Evolutionary conservation across 2,113 vertebrate genomes (phyloP).

Genomic region (Odocoileus hemionus): DNA sequence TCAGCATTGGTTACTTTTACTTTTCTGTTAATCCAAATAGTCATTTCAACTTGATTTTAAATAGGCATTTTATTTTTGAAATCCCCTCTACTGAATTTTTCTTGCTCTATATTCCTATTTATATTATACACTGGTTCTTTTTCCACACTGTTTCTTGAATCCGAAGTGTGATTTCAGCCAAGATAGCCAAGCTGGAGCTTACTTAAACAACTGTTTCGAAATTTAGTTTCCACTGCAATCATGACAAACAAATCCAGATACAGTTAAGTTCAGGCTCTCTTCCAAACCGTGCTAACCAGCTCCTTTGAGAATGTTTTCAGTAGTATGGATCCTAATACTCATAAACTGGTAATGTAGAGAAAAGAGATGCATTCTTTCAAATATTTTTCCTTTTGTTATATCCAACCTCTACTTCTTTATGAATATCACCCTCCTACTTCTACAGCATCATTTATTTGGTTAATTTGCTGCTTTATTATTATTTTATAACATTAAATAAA

Average conservation of each 20-base stretch:
- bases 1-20: not conserved
- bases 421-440: not conserved
- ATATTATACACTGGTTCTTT: not conserved
- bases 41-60: constrained; percentile 47
- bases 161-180: constrained; percentile 38
- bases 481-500: constrained; percentile 11
- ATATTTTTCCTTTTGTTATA: not conserved
- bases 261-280: not conserved
- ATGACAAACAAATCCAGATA: constrained; percentile 33
- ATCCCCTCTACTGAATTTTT: constrained; percentile 10
- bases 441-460: not conserved
- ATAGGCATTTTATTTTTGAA: constrained; percentile 30
- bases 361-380: not conserved
- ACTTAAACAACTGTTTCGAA: constrained; percentile 42
- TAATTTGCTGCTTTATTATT: not conserved
- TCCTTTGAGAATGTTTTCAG: constrained; percentile 8
- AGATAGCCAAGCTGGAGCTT: constrained; percentile 28
- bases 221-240: constrained; percentile 22
- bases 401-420: not conserved
- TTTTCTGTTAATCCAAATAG: constrained; percentile 21
- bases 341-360: not conserved
- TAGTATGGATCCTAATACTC: not conserved
- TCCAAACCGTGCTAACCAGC: not conserved
- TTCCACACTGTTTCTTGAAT: constrained; percentile 42
- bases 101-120: constrained; percentile 16